These are phyloP conservation scores for Vimba vimba DNA, from an alignment of 2,113 vertebrate species.

Conservation along the genomic window DNA sequence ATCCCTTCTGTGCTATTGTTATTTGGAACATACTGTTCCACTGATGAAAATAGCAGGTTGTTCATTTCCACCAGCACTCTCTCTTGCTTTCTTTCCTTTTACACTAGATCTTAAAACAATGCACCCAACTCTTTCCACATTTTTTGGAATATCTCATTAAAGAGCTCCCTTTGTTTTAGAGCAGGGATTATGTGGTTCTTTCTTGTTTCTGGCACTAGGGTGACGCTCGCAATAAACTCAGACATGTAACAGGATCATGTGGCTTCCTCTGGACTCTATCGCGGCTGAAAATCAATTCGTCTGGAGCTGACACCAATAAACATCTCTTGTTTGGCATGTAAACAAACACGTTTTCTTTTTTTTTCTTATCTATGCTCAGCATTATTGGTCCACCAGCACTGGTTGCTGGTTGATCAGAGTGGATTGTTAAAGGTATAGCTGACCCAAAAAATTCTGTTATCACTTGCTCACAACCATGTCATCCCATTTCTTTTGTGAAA, in stretches of 20 bases:
- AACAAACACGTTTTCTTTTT: constrained; percentile 7
- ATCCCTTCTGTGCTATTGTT: constrained; percentile 64
- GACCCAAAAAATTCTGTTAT: neutral
- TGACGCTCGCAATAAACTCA: constrained; percentile 18
- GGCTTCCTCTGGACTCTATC: constrained; percentile 37
- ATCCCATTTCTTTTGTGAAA: neutral
- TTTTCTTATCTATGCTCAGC: neutral
- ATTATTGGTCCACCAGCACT: neutral
- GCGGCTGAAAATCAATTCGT: constrained; percentile 48
- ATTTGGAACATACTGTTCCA: constrained; percentile 68
- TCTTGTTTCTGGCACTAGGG: constrained; percentile 28
- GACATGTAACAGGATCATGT: constrained; percentile 51
- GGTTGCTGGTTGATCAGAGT: neutral
- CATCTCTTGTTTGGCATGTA: constrained; percentile 25
- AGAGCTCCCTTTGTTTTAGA: neutral
- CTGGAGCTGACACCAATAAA: constrained; percentile 23
- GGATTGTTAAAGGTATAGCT: neutral
- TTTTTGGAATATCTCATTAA: neutral
- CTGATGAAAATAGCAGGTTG: constrained; percentile 60
- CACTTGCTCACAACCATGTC: neutral
- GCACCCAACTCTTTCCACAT: neutral
- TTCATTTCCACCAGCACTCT: constrained; percentile 11
- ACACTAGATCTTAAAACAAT: neutral
- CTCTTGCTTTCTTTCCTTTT: neutral
- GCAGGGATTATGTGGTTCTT: constrained; percentile 15